Conservation (phyloP, 1,140 invertebrate species). For the Oryctes rhinoceros region DNA sequence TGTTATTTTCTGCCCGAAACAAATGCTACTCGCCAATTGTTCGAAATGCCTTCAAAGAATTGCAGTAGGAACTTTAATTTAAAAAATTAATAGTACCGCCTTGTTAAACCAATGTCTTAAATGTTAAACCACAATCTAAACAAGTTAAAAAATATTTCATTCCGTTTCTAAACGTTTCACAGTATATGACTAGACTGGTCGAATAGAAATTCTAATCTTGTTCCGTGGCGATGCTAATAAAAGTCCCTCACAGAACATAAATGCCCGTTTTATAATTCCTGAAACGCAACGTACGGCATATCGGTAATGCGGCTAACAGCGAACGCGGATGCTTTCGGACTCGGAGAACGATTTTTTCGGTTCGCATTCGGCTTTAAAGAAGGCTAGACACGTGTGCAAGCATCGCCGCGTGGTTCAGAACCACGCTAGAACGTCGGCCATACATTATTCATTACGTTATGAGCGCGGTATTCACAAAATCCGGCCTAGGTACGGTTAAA, state of each 20-base stretch:
- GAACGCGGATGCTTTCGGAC: conserved; percentile 21
- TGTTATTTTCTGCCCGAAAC: too few relatives aligned
- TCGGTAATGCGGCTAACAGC: not conserved
- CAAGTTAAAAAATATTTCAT: too few relatives aligned
- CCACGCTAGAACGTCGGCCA: conserved; percentile 16
- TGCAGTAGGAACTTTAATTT: too few relatives aligned
- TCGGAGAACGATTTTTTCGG: conserved; percentile 16
- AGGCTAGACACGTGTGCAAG: conserved; percentile 27
- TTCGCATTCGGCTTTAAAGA: conserved; percentile 19
- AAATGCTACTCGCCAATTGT: too few relatives aligned
- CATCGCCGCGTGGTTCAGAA: conserved; percentile 6
- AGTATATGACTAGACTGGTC: too few relatives aligned
- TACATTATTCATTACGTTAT: conserved; percentile 39
- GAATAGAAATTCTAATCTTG: conserved; percentile 5
- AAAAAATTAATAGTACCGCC: too few relatives aligned
- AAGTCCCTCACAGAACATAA: not conserved
- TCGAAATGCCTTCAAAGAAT: too few relatives aligned
- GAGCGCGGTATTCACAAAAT: conserved; percentile 28
- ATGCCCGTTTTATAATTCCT: conserved; percentile 10
- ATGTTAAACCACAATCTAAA: too few relatives aligned
- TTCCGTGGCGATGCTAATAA: not conserved
- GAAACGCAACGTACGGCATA: not conserved
- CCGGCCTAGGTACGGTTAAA: conserved; percentile 32
- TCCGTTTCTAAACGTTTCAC: too few relatives aligned
- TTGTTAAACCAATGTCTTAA: too few relatives aligned